Conservation (phyloP, 1,140 invertebrate genomes). For the Berghia stephanieae region DNA sequence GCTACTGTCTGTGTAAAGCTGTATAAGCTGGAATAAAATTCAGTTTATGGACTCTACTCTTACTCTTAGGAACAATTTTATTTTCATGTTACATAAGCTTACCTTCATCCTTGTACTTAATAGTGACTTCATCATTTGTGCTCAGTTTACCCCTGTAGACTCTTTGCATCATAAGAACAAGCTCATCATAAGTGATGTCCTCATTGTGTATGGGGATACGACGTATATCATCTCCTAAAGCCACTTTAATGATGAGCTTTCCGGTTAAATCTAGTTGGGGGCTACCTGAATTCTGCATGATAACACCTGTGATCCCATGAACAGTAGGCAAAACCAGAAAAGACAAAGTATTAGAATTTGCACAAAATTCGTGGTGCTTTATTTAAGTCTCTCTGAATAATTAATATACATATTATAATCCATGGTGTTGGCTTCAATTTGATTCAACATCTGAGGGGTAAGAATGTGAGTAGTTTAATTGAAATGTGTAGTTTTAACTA, state of each 20-base stretch:
- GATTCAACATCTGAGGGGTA: too few relatives aligned
- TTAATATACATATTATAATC: too few relatives aligned
- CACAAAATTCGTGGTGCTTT: too few relatives aligned
- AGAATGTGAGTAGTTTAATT: too few relatives aligned
- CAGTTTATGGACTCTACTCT: neutral
- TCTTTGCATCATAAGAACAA: slow-evolving; percentile 82
- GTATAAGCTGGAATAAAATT: neutral
- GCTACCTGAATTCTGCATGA: slow-evolving; percentile 43
- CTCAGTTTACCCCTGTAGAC: slow-evolving; percentile 76
- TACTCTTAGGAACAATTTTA: neutral
- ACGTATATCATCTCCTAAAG: slow-evolving; percentile 78
- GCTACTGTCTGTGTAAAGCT: too few relatives aligned
- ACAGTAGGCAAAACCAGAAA: too few relatives aligned
- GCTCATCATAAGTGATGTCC: slow-evolving; percentile 81
- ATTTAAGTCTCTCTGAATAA: too few relatives aligned
- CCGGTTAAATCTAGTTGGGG: slow-evolving; percentile 68
- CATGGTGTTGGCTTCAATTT: too few relatives aligned
- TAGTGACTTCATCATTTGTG: slow-evolving; percentile 76
- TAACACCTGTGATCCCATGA: too few relatives aligned
- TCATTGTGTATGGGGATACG: slow-evolving; percentile 81
- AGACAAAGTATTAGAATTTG: too few relatives aligned
- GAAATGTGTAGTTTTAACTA: too few relatives aligned
- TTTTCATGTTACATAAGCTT: slow-evolving; percentile 19
- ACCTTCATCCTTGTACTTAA: slow-evolving; percentile 84
- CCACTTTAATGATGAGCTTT: slow-evolving; percentile 74